Conservation (phyloP, 2,797 vertebrate species). For the Gymnothorax javanicus region DNA sequence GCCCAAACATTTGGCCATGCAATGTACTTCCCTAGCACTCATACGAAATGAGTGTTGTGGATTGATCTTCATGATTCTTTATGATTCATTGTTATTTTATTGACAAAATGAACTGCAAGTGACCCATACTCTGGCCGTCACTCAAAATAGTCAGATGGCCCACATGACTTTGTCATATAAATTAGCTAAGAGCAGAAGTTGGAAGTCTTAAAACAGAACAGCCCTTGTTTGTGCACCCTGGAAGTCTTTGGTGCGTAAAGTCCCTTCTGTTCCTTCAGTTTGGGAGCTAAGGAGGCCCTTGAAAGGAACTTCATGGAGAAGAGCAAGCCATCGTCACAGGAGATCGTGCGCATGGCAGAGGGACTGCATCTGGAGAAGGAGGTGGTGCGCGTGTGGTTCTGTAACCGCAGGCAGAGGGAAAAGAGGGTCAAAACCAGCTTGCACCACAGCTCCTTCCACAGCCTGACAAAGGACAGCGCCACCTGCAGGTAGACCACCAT, state of each 20-base stretch:
- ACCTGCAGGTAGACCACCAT: constrained; percentile 74
- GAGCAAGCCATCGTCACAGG: constrained; percentile 95
- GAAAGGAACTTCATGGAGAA: constrained; percentile 94
- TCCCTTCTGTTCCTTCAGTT: constrained; percentile 64
- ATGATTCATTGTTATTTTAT: background rate
- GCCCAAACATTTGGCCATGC: too few relatives aligned
- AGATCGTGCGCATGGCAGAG: constrained; percentile 94
- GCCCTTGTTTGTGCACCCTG: background rate
- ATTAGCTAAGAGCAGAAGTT: background rate
- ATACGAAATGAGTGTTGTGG: too few relatives aligned
- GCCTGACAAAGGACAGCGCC: constrained; percentile 77
- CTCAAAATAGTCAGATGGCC: background rate
- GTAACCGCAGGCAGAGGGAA: constrained; percentile 93
- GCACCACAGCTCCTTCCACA: constrained; percentile 81
- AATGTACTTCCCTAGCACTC: too few relatives aligned
- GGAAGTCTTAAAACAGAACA: background rate
- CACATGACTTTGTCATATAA: background rate
- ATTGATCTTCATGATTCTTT: too few relatives aligned
- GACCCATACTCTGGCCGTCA: background rate
- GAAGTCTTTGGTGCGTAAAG: background rate
- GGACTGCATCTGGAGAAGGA: constrained; percentile 96
- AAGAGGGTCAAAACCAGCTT: constrained; percentile 90
- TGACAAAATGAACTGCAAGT: background rate
- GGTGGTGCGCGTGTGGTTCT: constrained; percentile 98
- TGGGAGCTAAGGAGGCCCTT: constrained; percentile 93